Conservation (phyloP, 2,113 vertebrate species). For the Entomyzon cyanotis region DNA sequence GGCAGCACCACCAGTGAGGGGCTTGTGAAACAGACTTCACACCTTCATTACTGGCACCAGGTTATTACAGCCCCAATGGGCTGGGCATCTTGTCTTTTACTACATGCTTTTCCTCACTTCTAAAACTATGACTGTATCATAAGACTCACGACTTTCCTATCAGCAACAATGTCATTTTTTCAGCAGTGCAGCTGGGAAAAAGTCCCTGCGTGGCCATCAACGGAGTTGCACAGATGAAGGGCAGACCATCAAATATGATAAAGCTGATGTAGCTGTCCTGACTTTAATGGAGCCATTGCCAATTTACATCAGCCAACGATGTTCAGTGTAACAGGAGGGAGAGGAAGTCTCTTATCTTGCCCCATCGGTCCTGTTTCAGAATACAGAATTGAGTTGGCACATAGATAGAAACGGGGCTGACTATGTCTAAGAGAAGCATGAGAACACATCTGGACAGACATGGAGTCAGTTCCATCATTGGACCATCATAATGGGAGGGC, state of each 20-base stretch:
- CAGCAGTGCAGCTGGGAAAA: not conserved
- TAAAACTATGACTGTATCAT: not conserved
- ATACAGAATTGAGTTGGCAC: not conserved
- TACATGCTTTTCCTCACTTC: not conserved
- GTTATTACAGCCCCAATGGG: not conserved
- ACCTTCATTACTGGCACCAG: not conserved
- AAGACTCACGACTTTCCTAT: not conserved
- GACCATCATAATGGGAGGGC: not conserved
- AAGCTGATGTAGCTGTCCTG: not conserved
- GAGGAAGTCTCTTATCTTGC: not conserved
- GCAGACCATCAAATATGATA: fast-evolving
- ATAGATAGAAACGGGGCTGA: not conserved
- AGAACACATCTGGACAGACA: not conserved
- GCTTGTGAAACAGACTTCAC: not conserved
- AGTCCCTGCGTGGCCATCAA: not conserved
- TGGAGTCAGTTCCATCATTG: not conserved
- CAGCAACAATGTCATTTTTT: not conserved
- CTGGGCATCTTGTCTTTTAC: not conserved
- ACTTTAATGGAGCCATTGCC: not conserved
- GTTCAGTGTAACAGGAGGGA: not conserved
- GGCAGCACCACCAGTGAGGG: not conserved
- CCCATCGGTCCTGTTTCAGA: not conserved
- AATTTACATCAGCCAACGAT: fast-evolving
- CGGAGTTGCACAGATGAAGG: not conserved
- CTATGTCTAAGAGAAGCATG: not conserved